phyloP scores from a whole-genome alignment of 2,888 invertebrate genomes.

The Dione juno region DNA sequence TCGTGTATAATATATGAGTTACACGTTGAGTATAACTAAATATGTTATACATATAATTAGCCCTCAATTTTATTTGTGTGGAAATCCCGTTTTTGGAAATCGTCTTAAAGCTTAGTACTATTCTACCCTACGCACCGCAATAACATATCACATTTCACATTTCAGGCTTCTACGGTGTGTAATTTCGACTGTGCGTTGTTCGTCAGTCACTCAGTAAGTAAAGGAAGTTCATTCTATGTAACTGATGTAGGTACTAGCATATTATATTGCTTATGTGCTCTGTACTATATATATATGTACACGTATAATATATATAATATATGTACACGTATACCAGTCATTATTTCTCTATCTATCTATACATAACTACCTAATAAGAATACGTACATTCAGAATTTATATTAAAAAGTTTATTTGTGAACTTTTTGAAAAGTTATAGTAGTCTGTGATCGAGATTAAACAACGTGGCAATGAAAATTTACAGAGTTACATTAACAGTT shows the following conservation, averaged over 20 bases:
- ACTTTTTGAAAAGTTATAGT: neutral
- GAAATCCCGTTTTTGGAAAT: too few relatives aligned
- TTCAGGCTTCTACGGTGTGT: too few relatives aligned
- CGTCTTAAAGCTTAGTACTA: too few relatives aligned
- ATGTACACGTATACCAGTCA: neutral
- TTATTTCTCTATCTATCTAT: neutral
- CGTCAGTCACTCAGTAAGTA: too few relatives aligned
- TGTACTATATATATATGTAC: too few relatives aligned
- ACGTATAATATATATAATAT: neutral
- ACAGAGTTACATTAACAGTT: conserved; percentile 11
- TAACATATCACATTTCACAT: too few relatives aligned
- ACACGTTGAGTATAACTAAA: neutral
- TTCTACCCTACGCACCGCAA: too few relatives aligned
- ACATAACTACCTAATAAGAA: neutral
- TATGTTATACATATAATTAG: neutral
- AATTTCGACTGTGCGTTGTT: too few relatives aligned
- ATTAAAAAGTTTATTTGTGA: neutral
- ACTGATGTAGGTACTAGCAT: too few relatives aligned
- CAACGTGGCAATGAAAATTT: neutral
- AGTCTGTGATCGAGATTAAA: neutral
- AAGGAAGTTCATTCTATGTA: too few relatives aligned
- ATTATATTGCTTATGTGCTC: too few relatives aligned
- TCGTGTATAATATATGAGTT: neutral
- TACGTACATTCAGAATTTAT: neutral
- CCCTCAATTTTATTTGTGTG: too few relatives aligned